These are phyloP conservation scores for Limnodromus scolopaceus DNA, from an alignment of 2,797 vertebrate species.

Conservation along the genomic window DNA sequence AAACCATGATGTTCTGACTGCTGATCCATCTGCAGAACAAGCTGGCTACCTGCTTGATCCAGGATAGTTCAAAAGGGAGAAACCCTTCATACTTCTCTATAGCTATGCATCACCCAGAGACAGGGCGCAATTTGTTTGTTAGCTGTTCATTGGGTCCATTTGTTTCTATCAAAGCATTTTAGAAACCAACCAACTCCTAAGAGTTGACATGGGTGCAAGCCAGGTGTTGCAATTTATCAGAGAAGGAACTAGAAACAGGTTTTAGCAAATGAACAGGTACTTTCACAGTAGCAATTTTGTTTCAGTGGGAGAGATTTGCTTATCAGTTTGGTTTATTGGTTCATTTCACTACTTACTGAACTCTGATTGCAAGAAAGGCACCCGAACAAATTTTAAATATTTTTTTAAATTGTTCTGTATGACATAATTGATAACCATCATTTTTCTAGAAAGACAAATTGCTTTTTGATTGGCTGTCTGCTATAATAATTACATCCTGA, in stretches of 20 bases:
- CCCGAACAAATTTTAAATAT: constrained; percentile 29
- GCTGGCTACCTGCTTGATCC: not conserved
- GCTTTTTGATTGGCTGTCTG: constrained; percentile 54
- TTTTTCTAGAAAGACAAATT: constrained; percentile 61
- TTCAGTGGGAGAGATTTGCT: not conserved
- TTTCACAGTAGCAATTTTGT: not conserved
- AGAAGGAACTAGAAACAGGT: not conserved
- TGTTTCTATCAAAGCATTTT: constrained; percentile 44
- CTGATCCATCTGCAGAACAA: constrained; percentile 18
- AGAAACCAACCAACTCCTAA: not conserved
- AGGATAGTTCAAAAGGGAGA: not conserved
- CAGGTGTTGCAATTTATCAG: not conserved
- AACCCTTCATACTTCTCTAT: not conserved
- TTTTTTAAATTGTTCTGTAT: not conserved
- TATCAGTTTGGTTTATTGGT: not conserved
- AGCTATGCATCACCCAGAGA: not conserved
- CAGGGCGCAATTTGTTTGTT: constrained; percentile 18
- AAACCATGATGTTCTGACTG: not conserved
- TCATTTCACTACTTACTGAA: constrained; percentile 27
- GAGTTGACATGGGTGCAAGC: not conserved
- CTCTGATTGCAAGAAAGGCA: constrained; percentile 19
- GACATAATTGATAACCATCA: constrained; percentile 50
- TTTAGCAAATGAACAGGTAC: not conserved
- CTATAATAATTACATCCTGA: constrained; percentile 35
- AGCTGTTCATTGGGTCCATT: constrained; percentile 1